These are phyloP conservation scores for Leucoraja ocellata DNA, from an alignment of 2,797 vertebrate genomes.

Conservation along the genomic window DNA sequence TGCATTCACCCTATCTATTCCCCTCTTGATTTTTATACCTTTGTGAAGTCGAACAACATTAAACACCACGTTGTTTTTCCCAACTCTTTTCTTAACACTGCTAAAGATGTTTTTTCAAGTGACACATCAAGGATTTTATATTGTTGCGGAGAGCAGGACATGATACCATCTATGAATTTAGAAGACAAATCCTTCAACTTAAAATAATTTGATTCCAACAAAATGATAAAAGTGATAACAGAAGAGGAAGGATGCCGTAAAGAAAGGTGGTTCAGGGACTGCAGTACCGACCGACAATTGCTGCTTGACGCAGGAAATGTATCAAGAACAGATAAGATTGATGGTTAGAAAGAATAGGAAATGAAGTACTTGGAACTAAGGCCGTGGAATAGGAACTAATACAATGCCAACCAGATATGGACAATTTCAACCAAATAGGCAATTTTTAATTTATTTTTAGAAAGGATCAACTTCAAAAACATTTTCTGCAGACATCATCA, in stretches of 20 bases:
- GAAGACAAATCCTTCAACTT: not conserved
- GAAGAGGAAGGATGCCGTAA: not conserved
- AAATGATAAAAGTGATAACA: not conserved
- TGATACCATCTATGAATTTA: not conserved
- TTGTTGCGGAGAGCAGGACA: not conserved
- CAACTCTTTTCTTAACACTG: too few relatives aligned
- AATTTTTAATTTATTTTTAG: not conserved
- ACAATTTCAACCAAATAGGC: not conserved
- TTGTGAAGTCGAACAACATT: not conserved
- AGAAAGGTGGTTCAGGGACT: not conserved
- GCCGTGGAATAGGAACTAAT: not conserved
- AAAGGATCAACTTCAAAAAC: too few relatives aligned
- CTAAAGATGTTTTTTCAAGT: too few relatives aligned
- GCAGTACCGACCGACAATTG: not conserved
- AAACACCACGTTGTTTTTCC: not conserved
- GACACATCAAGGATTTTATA: not conserved
- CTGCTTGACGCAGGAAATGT: not conserved
- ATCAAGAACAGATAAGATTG: not conserved
- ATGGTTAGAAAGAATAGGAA: not conserved
- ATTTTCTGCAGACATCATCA: too few relatives aligned
- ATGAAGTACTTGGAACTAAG: not conserved
- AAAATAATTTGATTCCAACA: not conserved
- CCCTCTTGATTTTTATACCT: not conserved
- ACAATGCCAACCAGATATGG: not conserved
- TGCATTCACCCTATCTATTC: too few relatives aligned